Evolutionary conservation across 2,888 invertebrate species (phyloP), one percentile per base, ranked within the genome.

Genomic region (Cheilosia grossa): DNA sequence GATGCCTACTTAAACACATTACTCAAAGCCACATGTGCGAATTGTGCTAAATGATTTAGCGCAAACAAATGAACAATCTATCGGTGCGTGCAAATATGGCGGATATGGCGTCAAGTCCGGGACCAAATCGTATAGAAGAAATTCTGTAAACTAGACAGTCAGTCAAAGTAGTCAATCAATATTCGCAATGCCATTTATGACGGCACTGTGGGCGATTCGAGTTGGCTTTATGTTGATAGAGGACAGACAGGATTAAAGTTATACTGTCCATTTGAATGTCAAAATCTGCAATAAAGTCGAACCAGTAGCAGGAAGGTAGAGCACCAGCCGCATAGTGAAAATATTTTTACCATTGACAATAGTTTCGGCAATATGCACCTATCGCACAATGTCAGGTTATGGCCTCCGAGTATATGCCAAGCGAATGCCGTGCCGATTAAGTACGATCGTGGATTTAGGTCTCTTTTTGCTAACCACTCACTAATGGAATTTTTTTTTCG

Each of bases 31-130:
- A 53, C 30, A 53, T 66, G 70, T 82, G 75, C 64, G 17, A 82
- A 82, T 64, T 69, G 82, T 82, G 82, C 59, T 82, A 82, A 82
- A 17, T 66, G 30, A 70, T 63, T 81, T 70, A 75, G 59, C 69
- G 64, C n/a, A 64, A 70, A 56, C 37, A 54, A 54, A 63, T 37
- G 47, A 49, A 33, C 49, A 61, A 37, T 37, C 27, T 49, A 17
- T 59, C 24, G 58, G 49, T 37, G 51, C 21, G 40, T 51, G 54
- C 24, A 64, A 64, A 19, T 54, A 24, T 24, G n/a, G 40, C 37
- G 56, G 47, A 75, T 75, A 24, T 77, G 53, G 73, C 59, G 53
- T 61, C 66, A 42, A 51, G 70, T 69, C 44, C 69, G 61, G 61
- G 17, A 47, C 17, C 9, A 47, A 33, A 64, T 49, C 24, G 15